Evolutionary conservation across 1,140 invertebrate species (phyloP).

Genomic region (Panulirus ornatus): DNA sequence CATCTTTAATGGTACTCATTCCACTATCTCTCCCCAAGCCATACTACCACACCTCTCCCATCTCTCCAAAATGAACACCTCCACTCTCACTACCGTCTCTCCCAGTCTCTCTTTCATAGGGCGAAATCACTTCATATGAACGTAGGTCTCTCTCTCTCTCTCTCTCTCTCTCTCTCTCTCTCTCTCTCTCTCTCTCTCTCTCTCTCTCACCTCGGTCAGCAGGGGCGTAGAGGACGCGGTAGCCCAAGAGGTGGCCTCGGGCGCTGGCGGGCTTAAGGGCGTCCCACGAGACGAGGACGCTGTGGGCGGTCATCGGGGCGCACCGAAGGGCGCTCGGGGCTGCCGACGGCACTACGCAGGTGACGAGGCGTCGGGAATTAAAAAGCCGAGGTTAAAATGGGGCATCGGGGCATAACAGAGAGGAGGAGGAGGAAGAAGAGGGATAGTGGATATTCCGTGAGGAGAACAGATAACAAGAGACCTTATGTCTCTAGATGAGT

Average conservation of each 20-base stretch:
- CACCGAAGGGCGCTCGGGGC: constrained; percentile 85
- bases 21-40: too few species aligned
- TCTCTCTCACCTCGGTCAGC: constrained; percentile 54
- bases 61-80: too few species aligned
- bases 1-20: too few species aligned
- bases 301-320: constrained; percentile 86
- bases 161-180: not conserved
- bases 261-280: constrained; percentile 84
- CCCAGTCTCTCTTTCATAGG: too few species aligned
- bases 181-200: not conserved
- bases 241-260: constrained; percentile 87
- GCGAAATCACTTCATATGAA: too few species aligned
- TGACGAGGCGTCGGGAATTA: too few species aligned
- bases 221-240: constrained; percentile 81
- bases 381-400: too few species aligned
- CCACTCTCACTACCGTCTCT: too few species aligned
- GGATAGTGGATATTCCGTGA: not conserved
- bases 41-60: too few species aligned
- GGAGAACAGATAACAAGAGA: not conserved
- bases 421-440: not conserved
- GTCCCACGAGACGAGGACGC: constrained; percentile 87
- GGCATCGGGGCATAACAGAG: too few species aligned
- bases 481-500: too few species aligned
- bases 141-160: too few species aligned
- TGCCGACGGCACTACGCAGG: constrained; percentile 81